phyloP scores from a whole-genome alignment of 2,888 invertebrate genomes.

The Caenorhabditis sinica region DNA sequence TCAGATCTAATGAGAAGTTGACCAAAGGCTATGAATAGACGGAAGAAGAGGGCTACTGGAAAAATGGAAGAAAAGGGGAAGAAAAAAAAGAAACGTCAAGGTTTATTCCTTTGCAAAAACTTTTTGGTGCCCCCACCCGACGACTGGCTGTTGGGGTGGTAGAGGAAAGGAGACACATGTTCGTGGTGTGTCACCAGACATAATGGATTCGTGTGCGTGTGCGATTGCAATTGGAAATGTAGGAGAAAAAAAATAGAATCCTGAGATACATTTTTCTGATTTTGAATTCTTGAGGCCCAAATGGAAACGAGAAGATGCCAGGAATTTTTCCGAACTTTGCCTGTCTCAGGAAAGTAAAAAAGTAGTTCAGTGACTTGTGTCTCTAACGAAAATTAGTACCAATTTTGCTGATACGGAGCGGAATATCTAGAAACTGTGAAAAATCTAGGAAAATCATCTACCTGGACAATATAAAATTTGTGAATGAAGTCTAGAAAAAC shows the following conservation, averaged over 20 bases:
- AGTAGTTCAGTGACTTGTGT: too few relatives aligned
- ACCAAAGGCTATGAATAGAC: constrained; percentile 53
- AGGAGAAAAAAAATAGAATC: constrained; percentile 14
- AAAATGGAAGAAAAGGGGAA: constrained; percentile 17
- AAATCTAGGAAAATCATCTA: too few relatives aligned
- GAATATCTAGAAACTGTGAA: too few relatives aligned
- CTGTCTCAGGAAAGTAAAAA: too few relatives aligned
- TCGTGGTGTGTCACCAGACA: constrained; percentile 50
- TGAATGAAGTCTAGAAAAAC: too few relatives aligned
- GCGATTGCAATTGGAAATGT: constrained; percentile 18
- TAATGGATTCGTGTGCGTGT: constrained; percentile 56
- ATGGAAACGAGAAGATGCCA: too few relatives aligned
- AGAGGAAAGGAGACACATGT: constrained; percentile 47
- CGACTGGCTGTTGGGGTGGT: constrained; percentile 13
- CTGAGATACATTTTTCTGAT: background rate
- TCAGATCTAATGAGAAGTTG: constrained; percentile 63
- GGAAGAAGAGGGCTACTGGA: constrained; percentile 19
- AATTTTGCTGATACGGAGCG: too few relatives aligned
- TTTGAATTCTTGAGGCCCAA: background rate
- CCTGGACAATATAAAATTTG: too few relatives aligned
- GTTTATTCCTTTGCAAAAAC: constrained; percentile 56
- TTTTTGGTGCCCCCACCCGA: constrained; percentile 6
- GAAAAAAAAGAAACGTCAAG: constrained; percentile 16
- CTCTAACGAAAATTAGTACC: too few relatives aligned
- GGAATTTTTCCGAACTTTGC: too few relatives aligned